These are phyloP conservation scores for Merops nubicus DNA, from an alignment of 2,113 vertebrate species.

Conservation along the genomic window DNA sequence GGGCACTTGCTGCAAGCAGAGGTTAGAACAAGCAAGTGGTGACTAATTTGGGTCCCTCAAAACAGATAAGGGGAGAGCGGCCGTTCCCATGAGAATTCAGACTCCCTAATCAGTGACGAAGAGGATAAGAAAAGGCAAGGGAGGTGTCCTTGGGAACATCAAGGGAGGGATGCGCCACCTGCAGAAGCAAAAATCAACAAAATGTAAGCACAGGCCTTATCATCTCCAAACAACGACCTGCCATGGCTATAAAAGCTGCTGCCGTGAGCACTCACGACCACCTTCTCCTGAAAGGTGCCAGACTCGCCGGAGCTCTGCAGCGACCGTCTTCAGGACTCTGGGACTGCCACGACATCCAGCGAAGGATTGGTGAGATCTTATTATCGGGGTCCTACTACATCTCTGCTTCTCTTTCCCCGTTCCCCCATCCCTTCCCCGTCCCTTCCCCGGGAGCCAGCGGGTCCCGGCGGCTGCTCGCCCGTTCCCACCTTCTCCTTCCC, in stretches of 20 bases:
- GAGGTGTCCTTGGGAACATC: conserved; percentile 41
- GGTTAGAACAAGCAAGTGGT: accelerated
- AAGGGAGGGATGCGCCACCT: background rate
- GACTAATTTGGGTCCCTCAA: background rate
- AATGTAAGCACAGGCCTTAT: conserved; percentile 24
- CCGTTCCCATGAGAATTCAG: background rate
- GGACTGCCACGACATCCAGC: background rate
- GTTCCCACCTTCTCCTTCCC: background rate
- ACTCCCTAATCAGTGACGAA: background rate
- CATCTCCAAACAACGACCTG: background rate
- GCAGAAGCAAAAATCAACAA: background rate
- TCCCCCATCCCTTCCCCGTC: background rate
- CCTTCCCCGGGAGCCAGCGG: background rate
- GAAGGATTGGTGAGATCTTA: conserved; percentile 66
- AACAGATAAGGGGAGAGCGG: conserved; percentile 21
- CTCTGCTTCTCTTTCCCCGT: background rate
- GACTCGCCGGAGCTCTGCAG: background rate
- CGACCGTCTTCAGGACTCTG: background rate
- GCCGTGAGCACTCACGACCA: accelerated
- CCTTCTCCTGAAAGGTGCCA: background rate
- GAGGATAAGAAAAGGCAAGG: conserved; percentile 6
- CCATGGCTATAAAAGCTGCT: background rate
- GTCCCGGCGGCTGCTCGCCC: accelerated
- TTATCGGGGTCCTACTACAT: background rate
- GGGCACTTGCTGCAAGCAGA: background rate